Base-by-base conservation (phyloP, 92 coral and sea anemone genomes). In the Epizoanthus scotinus region DNA sequence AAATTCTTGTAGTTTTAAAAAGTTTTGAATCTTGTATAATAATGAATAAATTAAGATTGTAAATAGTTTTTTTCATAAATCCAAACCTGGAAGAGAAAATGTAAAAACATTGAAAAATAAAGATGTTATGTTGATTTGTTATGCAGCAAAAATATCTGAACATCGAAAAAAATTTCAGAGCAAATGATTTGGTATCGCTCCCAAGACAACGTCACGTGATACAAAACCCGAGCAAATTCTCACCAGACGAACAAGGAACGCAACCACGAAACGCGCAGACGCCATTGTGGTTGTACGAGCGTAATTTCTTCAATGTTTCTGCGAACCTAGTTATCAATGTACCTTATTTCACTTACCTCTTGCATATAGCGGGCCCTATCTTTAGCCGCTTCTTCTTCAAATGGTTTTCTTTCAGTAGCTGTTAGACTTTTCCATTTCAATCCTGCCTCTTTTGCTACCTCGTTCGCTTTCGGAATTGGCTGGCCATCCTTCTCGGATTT, bases 391-490 rank as follows among this genome's bases (percentile, higher is more conserved):
- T 82, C 55, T 28, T 61, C 65, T 19, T 86, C 86, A 78, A 83
- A 95, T 38, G 91, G 94, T 65, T 81, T 85, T 87, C 86, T 93
- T 3, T 95, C 95, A 21, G 88, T 85, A 17, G 59, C 86, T 20
- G 92, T 59, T 78, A 95, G 65, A 71, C 67, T 83, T 81, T 81
- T 91, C 98, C 98, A 95, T 75, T 63, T 82, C 67, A 83, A 95
- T 67, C 98, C 98, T 18, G 93, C 94, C 70, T 85, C 82, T 91
- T 95, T 95, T 71, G 98, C 98, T 34, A 95, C 94, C 72, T 95
- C 98, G 88, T 94, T 94, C 63, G 92, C 97, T 59, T 93, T 93
- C 29, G 95, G 93, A 25, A 94, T 78, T 52, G 91, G 71, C 24
- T 86, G 85, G 65, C 91, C 94, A 59, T 70, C 91, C 87, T 94